Conservation (phyloP, 2,888 invertebrate genomes). For the Andrena hattorfiana region DNA sequence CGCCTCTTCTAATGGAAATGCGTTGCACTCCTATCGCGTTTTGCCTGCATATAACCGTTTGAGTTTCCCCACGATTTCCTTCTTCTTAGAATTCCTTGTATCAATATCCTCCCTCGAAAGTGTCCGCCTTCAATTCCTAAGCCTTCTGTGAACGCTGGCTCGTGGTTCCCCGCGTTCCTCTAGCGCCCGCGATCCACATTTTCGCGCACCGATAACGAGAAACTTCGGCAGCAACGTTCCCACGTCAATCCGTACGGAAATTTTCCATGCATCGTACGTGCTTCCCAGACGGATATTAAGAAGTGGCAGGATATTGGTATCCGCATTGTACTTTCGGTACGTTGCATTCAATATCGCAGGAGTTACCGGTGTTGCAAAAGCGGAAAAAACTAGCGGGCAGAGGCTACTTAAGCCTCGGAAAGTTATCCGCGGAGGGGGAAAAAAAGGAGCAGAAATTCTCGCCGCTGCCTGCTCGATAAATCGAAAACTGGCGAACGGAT, state of each 20-base stretch:
- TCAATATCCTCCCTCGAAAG: too few species aligned
- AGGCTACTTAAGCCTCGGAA: constrained; percentile 37
- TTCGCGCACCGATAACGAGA: constrained; percentile 32
- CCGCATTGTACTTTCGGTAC: constrained; percentile 61
- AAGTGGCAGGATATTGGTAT: constrained; percentile 68
- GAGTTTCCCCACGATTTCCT: too few species aligned
- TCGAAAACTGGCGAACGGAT: not conserved
- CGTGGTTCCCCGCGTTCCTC: not conserved
- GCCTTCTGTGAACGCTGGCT: too few species aligned
- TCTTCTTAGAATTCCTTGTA: too few species aligned
- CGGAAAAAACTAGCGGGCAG: constrained; percentile 14
- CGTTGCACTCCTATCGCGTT: too few species aligned
- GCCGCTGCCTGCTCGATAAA: constrained; percentile 2
- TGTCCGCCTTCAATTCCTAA: too few species aligned
- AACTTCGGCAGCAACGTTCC: constrained; percentile 30
- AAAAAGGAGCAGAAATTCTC: not conserved
- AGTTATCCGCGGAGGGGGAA: constrained; percentile 27
- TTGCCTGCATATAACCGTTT: too few species aligned
- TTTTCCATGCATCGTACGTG: constrained; percentile 51
- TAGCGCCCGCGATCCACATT: constrained; percentile 12
- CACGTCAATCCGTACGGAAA: constrained; percentile 53
- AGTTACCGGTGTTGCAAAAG: constrained; percentile 27
- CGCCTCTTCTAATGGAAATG: not conserved
- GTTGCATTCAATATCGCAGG: constrained; percentile 57
- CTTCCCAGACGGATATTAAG: constrained; percentile 64